Evolutionary conservation across 2,113 vertebrate species (phyloP).

Genomic region (Periophthalmus modestus): DNA sequence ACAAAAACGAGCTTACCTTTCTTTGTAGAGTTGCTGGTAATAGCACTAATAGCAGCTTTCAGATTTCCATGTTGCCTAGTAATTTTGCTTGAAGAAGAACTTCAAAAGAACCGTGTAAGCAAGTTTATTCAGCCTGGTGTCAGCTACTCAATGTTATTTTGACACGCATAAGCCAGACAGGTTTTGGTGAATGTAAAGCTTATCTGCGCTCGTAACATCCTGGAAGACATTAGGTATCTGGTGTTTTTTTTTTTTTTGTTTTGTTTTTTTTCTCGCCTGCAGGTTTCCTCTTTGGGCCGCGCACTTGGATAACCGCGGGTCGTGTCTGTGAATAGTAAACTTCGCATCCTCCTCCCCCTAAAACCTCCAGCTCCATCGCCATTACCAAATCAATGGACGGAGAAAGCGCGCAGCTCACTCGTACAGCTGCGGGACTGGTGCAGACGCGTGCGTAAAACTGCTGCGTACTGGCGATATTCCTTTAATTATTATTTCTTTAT

Average conservation of each 20-base stretch:
- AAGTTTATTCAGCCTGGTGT: background rate
- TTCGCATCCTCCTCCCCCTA: conserved; percentile 1
- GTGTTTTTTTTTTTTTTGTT: too few species aligned
- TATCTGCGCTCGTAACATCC: background rate
- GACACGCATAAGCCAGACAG: background rate
- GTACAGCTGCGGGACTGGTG: conserved; percentile 52
- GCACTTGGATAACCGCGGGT: conserved; percentile 12
- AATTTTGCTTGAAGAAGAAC: background rate
- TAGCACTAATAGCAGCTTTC: background rate
- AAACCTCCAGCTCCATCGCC: conserved; percentile 4
- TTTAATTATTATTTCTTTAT: conserved; percentile 6
- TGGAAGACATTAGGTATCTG: background rate
- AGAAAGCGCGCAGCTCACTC: conserved; percentile 32
- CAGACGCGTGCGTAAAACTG: conserved; percentile 32
- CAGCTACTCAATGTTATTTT: background rate
- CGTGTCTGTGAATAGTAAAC: conserved; percentile 33
- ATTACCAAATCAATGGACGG: conserved; percentile 61
- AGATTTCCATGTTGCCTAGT: background rate
- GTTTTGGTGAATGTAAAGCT: background rate
- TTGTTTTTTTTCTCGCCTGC: background rate
- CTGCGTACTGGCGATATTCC: background rate
- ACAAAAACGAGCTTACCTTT: too few species aligned
- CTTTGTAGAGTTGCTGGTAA: too few species aligned
- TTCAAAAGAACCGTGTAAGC: background rate
- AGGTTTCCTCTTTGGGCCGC: background rate